Percentiles rank a stretch among this genome's conserved stretches.
Conservation (phyloP, 2,113 vertebrate genomes). For the Cyanoramphus novaezelandiae region DNA sequence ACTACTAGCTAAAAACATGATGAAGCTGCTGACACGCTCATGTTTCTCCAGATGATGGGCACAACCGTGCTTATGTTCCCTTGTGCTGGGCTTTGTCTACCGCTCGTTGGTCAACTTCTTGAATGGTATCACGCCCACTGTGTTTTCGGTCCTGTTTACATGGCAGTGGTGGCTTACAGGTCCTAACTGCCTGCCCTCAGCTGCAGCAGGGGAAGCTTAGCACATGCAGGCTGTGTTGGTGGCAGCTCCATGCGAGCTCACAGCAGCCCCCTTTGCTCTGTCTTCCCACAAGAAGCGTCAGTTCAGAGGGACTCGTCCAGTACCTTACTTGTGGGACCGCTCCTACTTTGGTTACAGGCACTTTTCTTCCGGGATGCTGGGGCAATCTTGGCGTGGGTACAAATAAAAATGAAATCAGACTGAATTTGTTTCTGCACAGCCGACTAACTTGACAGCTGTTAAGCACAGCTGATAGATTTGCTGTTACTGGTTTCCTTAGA, state of each 20-base stretch:
- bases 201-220: background rate
- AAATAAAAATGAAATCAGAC: background rate
- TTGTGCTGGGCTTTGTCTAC: background rate
- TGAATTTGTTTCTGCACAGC: background rate
- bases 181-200: background rate
- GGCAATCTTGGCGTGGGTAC: background rate
- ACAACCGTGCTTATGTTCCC: rapidly evolving
- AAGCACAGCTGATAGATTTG: background rate
- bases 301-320: background rate
- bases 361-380: background rate
- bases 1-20: background rate
- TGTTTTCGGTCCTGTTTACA: rapidly evolving
- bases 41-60: rapidly evolving
- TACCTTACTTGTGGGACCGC: background rate
- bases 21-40: rapidly evolving
- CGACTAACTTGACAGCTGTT: background rate
- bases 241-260: background rate
- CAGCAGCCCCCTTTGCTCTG: background rate
- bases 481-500: background rate
- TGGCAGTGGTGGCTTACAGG: background rate
- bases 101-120: background rate
- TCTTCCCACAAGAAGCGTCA: background rate
- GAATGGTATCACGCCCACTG: rapidly evolving
- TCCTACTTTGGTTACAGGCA: background rate
- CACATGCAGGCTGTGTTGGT: rapidly evolving